phyloP scores from a whole-genome alignment of 2,797 vertebrate species.

The Gymnothorax reevesii region DNA sequence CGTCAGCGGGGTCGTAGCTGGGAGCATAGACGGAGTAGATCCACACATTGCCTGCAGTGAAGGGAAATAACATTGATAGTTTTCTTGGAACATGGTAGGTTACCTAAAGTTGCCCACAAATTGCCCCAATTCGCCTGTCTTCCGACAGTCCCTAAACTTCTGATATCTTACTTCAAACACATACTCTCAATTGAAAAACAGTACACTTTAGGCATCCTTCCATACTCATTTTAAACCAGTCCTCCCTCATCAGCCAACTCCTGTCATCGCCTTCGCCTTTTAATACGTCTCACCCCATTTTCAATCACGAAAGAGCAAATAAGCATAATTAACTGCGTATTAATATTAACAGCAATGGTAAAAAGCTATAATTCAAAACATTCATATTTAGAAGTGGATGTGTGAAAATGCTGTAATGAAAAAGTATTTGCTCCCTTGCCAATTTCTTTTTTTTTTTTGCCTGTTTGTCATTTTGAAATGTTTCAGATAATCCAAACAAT shows the following conservation, averaged over 20 bases:
- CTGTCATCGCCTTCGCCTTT: neutral
- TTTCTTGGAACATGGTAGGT: neutral
- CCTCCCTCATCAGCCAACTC: neutral
- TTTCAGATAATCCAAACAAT: too few relatives aligned
- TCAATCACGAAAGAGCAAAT: neutral
- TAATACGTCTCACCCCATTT: neutral
- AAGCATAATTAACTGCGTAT: neutral
- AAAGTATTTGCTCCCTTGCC: too few relatives aligned
- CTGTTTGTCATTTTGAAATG: too few relatives aligned
- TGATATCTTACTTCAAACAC: neutral
- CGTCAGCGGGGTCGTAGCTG: neutral
- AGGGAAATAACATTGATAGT: neutral
- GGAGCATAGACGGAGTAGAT: conserved; percentile 57
- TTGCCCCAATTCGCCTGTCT: neutral
- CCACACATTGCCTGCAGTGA: conserved; percentile 55
- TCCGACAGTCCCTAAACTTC: too few relatives aligned
- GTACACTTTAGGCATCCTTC: neutral
- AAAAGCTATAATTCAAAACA: too few relatives aligned
- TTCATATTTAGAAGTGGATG: too few relatives aligned
- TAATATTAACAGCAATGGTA: too few relatives aligned
- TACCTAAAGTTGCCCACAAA: neutral
- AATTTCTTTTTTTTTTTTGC: too few relatives aligned
- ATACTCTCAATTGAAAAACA: neutral
- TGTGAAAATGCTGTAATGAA: too few relatives aligned
- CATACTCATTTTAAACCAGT: neutral